phyloP scores from a whole-genome alignment of 2,797 vertebrate genomes.

The Halcyon leucocephala region DNA sequence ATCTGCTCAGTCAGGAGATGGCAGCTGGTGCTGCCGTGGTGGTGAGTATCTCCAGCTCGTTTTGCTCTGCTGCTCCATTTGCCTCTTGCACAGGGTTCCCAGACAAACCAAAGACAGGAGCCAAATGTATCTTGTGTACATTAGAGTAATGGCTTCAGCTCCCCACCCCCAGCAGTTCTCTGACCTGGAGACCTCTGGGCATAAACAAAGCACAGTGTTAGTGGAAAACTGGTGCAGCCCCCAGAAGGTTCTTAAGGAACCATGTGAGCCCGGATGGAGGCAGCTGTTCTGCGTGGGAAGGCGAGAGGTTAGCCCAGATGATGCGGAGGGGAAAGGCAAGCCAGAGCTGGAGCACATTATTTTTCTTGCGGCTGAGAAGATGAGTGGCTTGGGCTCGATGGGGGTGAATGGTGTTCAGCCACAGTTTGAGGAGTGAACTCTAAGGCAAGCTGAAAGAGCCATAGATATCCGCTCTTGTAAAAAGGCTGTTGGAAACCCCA shows the following conservation, averaged over 20 bases:
- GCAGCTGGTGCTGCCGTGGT: not conserved
- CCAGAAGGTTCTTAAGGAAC: not conserved
- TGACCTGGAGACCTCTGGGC: conserved; percentile 40
- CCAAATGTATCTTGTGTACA: not conserved
- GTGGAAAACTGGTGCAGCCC: conserved; percentile 30
- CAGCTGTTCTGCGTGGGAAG: conserved; percentile 38
- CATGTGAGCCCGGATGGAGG: not conserved
- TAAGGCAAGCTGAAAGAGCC: not conserved
- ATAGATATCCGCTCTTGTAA: not conserved
- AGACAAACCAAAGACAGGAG: not conserved
- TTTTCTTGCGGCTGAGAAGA: not conserved
- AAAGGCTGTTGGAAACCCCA: not conserved
- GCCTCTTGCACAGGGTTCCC: not conserved
- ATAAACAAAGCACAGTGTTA: not conserved
- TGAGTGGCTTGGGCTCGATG: not conserved
- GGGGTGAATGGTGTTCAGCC: not conserved
- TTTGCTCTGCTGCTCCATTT: not conserved
- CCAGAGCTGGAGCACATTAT: not conserved
- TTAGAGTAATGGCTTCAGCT: not conserved
- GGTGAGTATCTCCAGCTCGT: not conserved
- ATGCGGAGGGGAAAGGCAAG: not conserved
- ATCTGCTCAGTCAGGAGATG: not conserved
- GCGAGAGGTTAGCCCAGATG: not conserved
- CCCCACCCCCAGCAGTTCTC: not conserved
- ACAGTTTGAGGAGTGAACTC: not conserved